Evolutionary conservation across 2,888 invertebrate genomes (phyloP), one percentile per base, ranked within the genome.

Genomic region (Ephialtes manifestator): DNA sequence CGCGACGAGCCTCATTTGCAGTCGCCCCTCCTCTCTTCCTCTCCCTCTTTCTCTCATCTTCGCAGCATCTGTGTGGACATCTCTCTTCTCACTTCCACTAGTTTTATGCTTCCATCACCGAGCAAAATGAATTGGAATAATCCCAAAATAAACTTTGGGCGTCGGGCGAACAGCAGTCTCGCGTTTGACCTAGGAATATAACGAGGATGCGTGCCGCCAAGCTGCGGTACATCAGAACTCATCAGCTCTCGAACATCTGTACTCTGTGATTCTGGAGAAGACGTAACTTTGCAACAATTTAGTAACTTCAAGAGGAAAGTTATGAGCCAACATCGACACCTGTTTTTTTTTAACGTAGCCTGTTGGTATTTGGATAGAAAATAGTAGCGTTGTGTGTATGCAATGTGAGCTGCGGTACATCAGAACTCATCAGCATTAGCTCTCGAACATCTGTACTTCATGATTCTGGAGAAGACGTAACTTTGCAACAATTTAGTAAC

Each of bases 81-180:
- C 89, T 89, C 90, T 90, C 90, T 88, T 89, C 89, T 90, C 90
- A 87, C 86, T 87, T 88, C 87, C 65, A 13, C 15, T 53, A 43
- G 31, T 63, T 75, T 39, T 13, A 28, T 13, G 8, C 60, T 51
- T 11, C 51, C 65, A n/a, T 13, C 67, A 55, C 51, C 79, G 68
- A 68, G 67, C 72, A 80, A 84, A 84, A 84, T 81, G 79, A 84
- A 82, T 84, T 76, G 79, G 75, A 81, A 80, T 80, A 82, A 84
- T 75, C 86, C 76, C 65, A 82, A 86, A 84, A 84, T 84, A 86
- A 78, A 84, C 86, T 77, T 53, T 72, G 63, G 53, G 51, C 71
- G 51, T 65, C 60, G 71, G 35, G 72, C 24, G 68, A 55, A 48
- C 35, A 74, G 77, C 58, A 58, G 35, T 4, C 53, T 53, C 35